Conservation (phyloP, 2,797 vertebrate species). For the Gallinago solitaria region DNA sequence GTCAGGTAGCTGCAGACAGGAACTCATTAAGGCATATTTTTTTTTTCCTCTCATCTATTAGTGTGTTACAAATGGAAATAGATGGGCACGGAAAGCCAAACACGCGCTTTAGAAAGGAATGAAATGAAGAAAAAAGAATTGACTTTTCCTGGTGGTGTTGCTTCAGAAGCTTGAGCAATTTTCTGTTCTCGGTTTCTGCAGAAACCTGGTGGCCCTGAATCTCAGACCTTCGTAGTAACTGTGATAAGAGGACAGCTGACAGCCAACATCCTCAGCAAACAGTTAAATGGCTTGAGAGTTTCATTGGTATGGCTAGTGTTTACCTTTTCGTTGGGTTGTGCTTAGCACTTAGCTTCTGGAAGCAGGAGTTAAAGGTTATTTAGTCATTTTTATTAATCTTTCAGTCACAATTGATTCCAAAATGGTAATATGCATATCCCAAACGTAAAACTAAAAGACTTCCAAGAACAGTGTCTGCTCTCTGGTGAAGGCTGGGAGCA, state of each 20-base stretch:
- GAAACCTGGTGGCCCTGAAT: not conserved
- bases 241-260: not conserved
- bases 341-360: not conserved
- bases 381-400: not conserved
- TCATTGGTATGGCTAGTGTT: not conserved
- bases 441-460: not conserved
- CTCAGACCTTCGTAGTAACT: fast-evolving
- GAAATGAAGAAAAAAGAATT: not conserved
- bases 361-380: not conserved
- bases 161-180: not conserved
- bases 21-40: not conserved
- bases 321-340: not conserved
- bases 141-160: not conserved
- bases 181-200: not conserved
- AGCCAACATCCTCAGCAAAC: not conserved
- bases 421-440: not conserved
- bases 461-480: not conserved
- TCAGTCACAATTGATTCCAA: not conserved
- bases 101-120: not conserved
- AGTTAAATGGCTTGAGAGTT: not conserved
- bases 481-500: not conserved
- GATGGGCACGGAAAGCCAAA: not conserved
- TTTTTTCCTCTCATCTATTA: not conserved
- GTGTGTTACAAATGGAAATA: not conserved
- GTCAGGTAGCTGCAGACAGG: not conserved